Evolutionary conservation across 2,888 invertebrate genomes (phyloP), one percentile per base, ranked within the genome.

Genomic region (Pachycephus smyrnensis): DNA sequence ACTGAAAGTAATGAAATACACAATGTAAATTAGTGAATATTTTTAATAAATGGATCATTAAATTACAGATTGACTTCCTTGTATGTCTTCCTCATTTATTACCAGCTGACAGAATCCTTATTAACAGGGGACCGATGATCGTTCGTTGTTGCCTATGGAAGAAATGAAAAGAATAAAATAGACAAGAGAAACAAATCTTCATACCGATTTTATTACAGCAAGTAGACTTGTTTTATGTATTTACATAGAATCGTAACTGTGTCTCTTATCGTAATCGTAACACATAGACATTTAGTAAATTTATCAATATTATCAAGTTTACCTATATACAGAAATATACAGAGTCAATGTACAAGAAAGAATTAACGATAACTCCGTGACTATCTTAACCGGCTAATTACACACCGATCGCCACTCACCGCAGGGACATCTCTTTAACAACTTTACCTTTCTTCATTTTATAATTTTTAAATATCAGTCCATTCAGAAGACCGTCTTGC

Each of bases 11-110:
- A 89, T 86, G 86, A 84, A 88, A 88, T 88, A 88, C 87, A 87
- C 86, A 83, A 88, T 89, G 87, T 90, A 88, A 90, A 90, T 88
- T 89, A 90, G 87, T 88, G 90, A 86, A 91, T 91, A 91, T 91
- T 91, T 91, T 91, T 91, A 91, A 91, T 91, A 91, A 90, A 91
- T 90, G 90, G 90, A 90, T 87, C 86, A 86, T 88, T 82, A 87
- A 88, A 87, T 85, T 80, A 85, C 76, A 32, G 31, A 30, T 30
- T 32, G 1, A 32, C 12, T 30, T 55, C 12, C 11, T 55, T 23
- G 23, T 55, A 23, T 23, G 9, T 6, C 40, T 55, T 23, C 40
- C 23, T 55, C 23, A 15, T 4, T 55, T 0, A 2, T 9, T 15
- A 15, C 40, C 23, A 23, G 0, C 40, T 0, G 23, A 55, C 40